Percentiles rank a stretch among this genome's conserved stretches.
These are phyloP conservation scores for Calvadosia cruxmelitensis DNA, from an alignment of 30 jellyfish, hydroid and myxozoan species.

Conservation along the genomic window DNA sequence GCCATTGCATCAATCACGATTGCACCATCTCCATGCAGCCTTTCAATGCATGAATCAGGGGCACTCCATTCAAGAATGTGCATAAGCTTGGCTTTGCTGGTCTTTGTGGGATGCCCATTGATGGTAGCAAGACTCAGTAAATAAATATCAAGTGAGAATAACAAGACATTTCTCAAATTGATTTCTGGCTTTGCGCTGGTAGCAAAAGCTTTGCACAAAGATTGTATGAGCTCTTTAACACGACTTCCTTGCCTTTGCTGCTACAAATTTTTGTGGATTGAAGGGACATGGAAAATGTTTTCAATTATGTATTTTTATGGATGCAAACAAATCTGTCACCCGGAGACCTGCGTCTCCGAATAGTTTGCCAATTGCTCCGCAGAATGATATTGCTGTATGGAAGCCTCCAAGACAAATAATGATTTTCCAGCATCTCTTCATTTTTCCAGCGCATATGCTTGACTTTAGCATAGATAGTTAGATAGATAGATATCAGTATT, in stretches of 20 bases:
- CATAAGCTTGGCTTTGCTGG: conserved; percentile 2
- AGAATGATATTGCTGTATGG: conserved; percentile 34
- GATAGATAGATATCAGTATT: too few species aligned
- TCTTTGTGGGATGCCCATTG: conserved; percentile 5
- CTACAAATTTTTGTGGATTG: conserved; percentile 1
- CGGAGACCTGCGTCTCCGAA: too few species aligned
- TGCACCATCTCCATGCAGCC: too few species aligned
- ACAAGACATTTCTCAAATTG: conserved; percentile 10
- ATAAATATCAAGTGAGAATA: not conserved
- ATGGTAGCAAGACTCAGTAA: conserved; percentile 6
- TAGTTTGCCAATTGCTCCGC: conserved; percentile 21
- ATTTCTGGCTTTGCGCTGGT: conserved; percentile 16
- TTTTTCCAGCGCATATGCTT: conserved; percentile 26
- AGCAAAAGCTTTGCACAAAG: conserved; percentile 7
- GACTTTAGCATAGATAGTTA: conserved; percentile 39
- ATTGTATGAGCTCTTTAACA: not conserved
- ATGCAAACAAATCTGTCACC: conserved; percentile 13
- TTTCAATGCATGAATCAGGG: too few species aligned
- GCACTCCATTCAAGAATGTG: too few species aligned
- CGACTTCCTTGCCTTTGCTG: conserved; percentile 1
- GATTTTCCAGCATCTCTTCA: conserved; percentile 7
- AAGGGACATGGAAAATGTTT: not conserved
- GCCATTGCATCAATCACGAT: too few species aligned
- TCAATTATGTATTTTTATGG: not conserved
- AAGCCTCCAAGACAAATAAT: conserved; percentile 35